Conservation (phyloP, 1,140 invertebrate genomes). For the Bombus breviceps region DNA sequence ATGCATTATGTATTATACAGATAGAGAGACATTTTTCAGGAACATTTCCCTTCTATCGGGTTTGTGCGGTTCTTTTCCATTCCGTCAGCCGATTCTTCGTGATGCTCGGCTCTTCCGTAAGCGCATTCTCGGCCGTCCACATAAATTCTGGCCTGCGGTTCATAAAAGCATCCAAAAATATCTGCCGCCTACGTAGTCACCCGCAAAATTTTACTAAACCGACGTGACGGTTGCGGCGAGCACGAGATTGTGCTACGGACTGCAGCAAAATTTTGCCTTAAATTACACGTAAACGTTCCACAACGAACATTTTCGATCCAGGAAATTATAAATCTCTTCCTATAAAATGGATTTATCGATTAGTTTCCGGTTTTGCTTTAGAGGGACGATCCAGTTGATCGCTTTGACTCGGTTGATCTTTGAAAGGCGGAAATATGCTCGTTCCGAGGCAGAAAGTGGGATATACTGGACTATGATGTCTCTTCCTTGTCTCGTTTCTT, state of each 20-base stretch:
- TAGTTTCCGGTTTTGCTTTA: neutral
- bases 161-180: conserved; percentile 76
- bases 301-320: no score
- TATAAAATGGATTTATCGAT: neutral
- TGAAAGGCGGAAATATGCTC: neutral
- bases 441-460: neutral
- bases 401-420: neutral
- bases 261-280: conserved; percentile 39
- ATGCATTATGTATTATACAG: neutral
- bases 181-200: conserved; percentile 64
- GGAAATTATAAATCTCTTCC: neutral
- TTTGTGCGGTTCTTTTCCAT: conserved; percentile 36
- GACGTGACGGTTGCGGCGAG: conserved; percentile 47
- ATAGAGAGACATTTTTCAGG: neutral
- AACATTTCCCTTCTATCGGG: conserved; percentile 41
- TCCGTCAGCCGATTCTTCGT: conserved; percentile 33
- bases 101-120: conserved; percentile 43
- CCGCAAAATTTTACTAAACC: conserved; percentile 61
- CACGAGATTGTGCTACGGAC: conserved; percentile 17
- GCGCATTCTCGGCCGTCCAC: conserved; percentile 63
- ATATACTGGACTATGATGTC: neutral
- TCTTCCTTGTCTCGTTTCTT: neutral
- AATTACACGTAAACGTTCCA: conserved; percentile 43
- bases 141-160: conserved; percentile 74
- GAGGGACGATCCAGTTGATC: neutral